Base-by-base conservation (phyloP, 2,888 invertebrate species). In the Pogonocherus hispidulus region DNA sequence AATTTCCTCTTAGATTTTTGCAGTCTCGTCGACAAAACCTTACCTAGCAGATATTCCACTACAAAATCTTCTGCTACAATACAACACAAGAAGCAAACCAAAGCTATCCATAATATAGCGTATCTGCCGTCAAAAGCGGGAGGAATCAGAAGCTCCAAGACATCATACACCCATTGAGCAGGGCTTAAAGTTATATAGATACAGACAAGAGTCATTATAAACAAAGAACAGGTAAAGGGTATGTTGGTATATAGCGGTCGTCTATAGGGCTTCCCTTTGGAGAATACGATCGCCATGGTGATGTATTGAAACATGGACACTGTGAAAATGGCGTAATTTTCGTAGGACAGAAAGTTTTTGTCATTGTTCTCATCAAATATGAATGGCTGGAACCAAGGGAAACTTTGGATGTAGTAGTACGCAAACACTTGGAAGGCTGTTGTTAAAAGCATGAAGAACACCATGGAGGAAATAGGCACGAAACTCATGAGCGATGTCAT, bases 61-160 rank as follows among this genome's bases (percentile, higher is more conserved):
- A 91, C 71, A 18, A 89, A 78, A 37, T 87, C 84, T 75, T 91
- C 91, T 66, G 91, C 86, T 8, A 91, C 71, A 11, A 90, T 79
- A 23, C 90, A 87, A 1, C 87, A 75, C 0, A 88, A 52, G 74
- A 91, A 90, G 80, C 89, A 89, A 0, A 83, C 77, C 0, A 86
- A 54, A 0, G 89, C 89, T 71, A 90, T 87, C 0, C 84, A 74
- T 0, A 91, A 75, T 75, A 90, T 84, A 22, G 86, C 80, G 76
- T 86, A 80, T 35, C 80, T 71, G 1, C 76, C 78, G 23, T 83
- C 81, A 0, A 86, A 82, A 20, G 89, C 87, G 0, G 90, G 88
- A 0, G 95, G 94, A 80, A 93, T 84, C 63, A 87, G 85, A 0
- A 96, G 83, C 78, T 94, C 90, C 23, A 96, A 87, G 63, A 90